Base-by-base conservation (phyloP, 1,140 invertebrate species). In the Zaprionus inermis region DNA sequence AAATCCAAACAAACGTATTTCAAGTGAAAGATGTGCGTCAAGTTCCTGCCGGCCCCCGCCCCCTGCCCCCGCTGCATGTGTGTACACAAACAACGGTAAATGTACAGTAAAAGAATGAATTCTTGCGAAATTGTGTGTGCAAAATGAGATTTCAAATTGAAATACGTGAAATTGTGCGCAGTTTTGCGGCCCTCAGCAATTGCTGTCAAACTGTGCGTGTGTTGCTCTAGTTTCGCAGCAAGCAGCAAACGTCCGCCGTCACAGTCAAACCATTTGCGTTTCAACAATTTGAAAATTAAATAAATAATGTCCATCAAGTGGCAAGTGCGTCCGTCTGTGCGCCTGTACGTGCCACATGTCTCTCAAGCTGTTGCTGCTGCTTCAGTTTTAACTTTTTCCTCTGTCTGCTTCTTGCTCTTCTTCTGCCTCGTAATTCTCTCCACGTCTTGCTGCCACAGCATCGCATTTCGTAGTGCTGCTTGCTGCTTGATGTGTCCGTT, bases 271-370 rank as follows among this genome's bases (percentile, higher is more conserved):
- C 30, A 44, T 12, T 11, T n/a, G n/a, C 54, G 30, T 32, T 72
- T 46, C 30, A 67, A 16, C 76, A 63, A 55, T 59, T 86, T 52
- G 64, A 49, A 78, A 82, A 79, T 85, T 78, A 86, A 85, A 86
- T 78, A 86, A 81, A 81, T 70, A n/a, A n/a, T 72, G 79, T 56
- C 83, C 76, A 82, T 85, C 71, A 86, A 74, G 65, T 66, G 74
- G 44, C 65, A 54, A 22, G 55, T 28, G 32, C 49, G 16, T 44
- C 49, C 49, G 56, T 46, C 69, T 61, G 24, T 38, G 3, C 28
- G 36, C 28, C n/a, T 32, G 3, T 28, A 28, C 5, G 44, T 36
- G 16, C 32, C 55, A 76, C 46, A 56, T 67, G 68, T 20, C 71
- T 69, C 18, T 36, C 18, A 49, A 22, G 57, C 38, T 59, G 22